Base-by-base conservation (phyloP, 2,113 vertebrate species). In the Rissa tridactyla region DNA sequence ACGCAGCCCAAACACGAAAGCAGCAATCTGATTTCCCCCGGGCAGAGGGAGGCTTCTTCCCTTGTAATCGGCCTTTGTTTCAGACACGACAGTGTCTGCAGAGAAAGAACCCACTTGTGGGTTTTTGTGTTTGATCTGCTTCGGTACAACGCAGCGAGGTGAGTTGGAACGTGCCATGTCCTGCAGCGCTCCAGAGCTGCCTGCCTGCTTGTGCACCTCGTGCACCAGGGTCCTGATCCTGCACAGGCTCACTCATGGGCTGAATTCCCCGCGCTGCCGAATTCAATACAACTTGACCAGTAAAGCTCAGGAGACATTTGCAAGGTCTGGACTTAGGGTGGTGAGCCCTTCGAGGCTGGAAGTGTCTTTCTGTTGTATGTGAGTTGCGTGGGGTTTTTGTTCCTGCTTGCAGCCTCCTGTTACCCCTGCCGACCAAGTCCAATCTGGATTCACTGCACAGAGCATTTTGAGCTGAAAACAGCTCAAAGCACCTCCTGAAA, bases 401-500 rank as follows among this genome's bases (percentile, higher is more conserved):
- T 93, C 64, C 62, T 29, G 14, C 34, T 55, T 51, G 42, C 54
- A 82, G 57, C 70, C 54, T 93, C 62, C 85, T 65, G 73, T 64
- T 76, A 51, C 44, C 75, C 52, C 62, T 88, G 52, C 58, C 62
- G 54, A 82, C 78, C 66, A 65, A 69, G 22, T 34, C 55, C 71
- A 81, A 58, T 73, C 83, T 94, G 83, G 68, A 81, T 88, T 88
- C 57, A 16, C 52, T 65, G 71, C 82, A 90, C 73, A 90, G 82
- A 71, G 55, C 2, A 0, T 95, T 93, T 82, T 78, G 70, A 87
- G 95, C 72, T 71, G 60, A 62, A 62, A 84, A 19, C 46, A 71
- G 80, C 71, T 92, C 94, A 90, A 49, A 96, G 79, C 82, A 69
- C 34, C 71, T 88, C 77, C 60, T 78, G 86, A 66, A 95, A 95